Base-by-base conservation (phyloP, 35 echinoderm and acorn worm species). In the Ophioderma brevispina region DNA sequence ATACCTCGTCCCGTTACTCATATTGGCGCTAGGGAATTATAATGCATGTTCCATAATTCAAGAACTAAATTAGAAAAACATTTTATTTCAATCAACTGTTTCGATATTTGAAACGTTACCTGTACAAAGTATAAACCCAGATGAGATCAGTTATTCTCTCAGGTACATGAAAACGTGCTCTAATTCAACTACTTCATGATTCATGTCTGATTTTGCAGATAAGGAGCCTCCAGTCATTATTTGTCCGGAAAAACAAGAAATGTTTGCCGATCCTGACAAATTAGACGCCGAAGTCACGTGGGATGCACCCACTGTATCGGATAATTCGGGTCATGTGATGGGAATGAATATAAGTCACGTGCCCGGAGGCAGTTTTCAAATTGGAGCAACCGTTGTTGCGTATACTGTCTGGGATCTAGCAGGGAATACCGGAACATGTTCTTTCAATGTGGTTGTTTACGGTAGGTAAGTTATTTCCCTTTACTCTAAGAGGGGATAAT, bases 351-450 rank as follows among this genome's bases (percentile, higher is more conserved):
- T 30, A 25, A 70, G 59, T 70, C 78, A 79, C 81, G 46, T 31
- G 43, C 77, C 81, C 36, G 87, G 87, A 19, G 37, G 78, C 0
- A 5, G 8, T n/a, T 89, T 89, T 49, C 35, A 31, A 25, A 55
- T 89, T 36, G 87, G 87, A 56, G 40, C 46, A n/a, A 76, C 40
- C 33, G 33, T 10, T 21, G 83, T 85, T 11, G 63, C 23, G 19
- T 85, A 85, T 55, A 85, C 83, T 18, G 83, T 40, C 31, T 36
- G 32, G 83, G 83, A 85, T 55, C 83, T 6, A n/a, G 83, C 46
- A 21, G 52, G 83, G 10, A 85, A 85, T 64, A 85, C 52, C 1
- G 83, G 49, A n/a, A 70, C 32, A 30, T 85, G 83, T 59, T 19
- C 46, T 15, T 85, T 85, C 55, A 36, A 85, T 55, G 83, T 85